These are phyloP conservation scores for Drosophila prolongata DNA, from an alignment of 2,888 invertebrate genomes.

Conservation along the genomic window DNA sequence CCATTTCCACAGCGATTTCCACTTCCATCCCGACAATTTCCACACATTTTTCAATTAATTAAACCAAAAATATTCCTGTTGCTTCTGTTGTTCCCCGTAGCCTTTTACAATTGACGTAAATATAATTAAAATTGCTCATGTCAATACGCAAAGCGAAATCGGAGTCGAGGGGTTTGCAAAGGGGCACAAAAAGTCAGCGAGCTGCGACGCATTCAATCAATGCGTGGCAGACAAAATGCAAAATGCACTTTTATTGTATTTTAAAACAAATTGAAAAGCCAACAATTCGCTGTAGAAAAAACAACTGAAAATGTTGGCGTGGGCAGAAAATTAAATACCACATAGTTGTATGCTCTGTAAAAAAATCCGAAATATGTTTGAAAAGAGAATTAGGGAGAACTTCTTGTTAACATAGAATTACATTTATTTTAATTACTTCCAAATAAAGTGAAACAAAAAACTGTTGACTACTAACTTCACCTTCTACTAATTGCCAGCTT, in stretches of 20 bases:
- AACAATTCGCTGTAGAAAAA: conserved; percentile 36
- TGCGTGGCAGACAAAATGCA: conserved; percentile 75
- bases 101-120: conserved; percentile 78
- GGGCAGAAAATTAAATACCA: conserved; percentile 7
- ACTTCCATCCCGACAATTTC: conserved; percentile 32
- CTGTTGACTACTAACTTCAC: background rate
- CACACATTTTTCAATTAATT: conserved; percentile 76
- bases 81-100: conserved; percentile 18
- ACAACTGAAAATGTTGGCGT: background rate
- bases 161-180: conserved; percentile 11
- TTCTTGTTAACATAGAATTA: background rate
- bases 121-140: conserved; percentile 76
- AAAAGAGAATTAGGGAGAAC: background rate
- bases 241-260: conserved; percentile 78
- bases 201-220: conserved; percentile 68
- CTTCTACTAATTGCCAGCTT: background rate
- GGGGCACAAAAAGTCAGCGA: conserved; percentile 14
- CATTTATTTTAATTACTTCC: background rate
- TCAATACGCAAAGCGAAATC: conserved; percentile 55
- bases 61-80: conserved; percentile 70
- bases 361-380: background rate
- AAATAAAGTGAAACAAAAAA: background rate
- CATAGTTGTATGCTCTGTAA: conserved; percentile 28
- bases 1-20: conserved; percentile 45
- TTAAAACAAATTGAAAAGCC: conserved; percentile 76